phyloP scores from a whole-genome alignment of 2,113 vertebrate species.

The Cairina moschata region DNA sequence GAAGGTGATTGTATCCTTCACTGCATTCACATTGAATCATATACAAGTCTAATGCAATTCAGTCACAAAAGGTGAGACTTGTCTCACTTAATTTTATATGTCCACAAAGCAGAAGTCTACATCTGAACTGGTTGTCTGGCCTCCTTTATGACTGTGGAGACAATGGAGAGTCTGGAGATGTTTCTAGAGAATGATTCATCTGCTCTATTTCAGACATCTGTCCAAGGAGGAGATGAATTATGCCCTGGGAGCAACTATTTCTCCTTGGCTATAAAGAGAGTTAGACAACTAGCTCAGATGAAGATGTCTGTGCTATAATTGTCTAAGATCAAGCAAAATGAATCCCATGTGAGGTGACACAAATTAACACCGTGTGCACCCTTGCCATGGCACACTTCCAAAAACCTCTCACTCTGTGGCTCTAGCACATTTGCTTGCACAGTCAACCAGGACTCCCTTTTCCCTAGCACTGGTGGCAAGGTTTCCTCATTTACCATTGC shows the following conservation, averaged over 20 bases:
- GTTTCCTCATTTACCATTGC: neutral
- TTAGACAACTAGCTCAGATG: neutral
- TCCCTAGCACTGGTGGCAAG: neutral
- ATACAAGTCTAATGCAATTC: neutral
- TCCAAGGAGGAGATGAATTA: constrained; percentile 23
- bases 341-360: neutral
- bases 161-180: neutral
- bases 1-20: neutral
- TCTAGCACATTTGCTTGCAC: neutral
- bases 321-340: neutral
- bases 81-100: constrained; percentile 5
- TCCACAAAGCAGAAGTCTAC: constrained; percentile 3
- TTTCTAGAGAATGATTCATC: constrained; percentile 52
- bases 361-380: neutral
- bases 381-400: neutral
- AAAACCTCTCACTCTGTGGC: neutral
- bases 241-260: neutral
- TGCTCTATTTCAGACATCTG: constrained; percentile 8
- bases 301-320: constrained; percentile 23
- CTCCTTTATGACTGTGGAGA: constrained; percentile 42
- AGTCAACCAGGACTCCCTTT: neutral
- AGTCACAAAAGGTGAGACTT: neutral
- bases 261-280: neutral
- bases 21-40: neutral
- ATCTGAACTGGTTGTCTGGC: constrained; percentile 19